Evolutionary conservation across 2,113 vertebrate species (phyloP).

Genomic region (Scortum barcoo): DNA sequence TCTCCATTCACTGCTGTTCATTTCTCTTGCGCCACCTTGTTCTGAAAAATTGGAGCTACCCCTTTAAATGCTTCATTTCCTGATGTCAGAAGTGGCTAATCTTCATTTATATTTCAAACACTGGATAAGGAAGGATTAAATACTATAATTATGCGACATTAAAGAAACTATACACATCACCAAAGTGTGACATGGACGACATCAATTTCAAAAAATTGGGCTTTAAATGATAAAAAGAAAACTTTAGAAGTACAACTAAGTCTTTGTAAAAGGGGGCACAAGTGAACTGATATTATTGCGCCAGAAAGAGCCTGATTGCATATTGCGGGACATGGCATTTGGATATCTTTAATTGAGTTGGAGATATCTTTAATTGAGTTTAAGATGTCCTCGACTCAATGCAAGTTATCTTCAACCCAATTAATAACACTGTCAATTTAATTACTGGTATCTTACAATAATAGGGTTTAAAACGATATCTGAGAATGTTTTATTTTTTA

Average conservation of each 20-base stretch:
- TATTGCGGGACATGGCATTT: slow-evolving; percentile 82
- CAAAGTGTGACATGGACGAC: slow-evolving; percentile 67
- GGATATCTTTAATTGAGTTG: slow-evolving; percentile 87
- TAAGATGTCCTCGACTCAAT: slow-evolving; percentile 87
- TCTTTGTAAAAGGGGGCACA: slow-evolving; percentile 76
- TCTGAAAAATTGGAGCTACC: background rate
- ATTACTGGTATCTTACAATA: slow-evolving; percentile 88
- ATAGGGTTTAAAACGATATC: slow-evolving; percentile 85
- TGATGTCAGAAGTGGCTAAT: slow-evolving; percentile 64
- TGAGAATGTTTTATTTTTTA: slow-evolving; percentile 83
- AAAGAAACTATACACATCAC: slow-evolving; percentile 67
- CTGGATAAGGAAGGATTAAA: slow-evolving; percentile 79
- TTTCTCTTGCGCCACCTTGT: background rate
- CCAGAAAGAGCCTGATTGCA: slow-evolving; percentile 79
- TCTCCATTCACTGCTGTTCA: background rate
- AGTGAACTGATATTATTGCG: slow-evolving; percentile 79
- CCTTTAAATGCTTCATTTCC: slow-evolving; percentile 53
- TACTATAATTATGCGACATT: slow-evolving; percentile 73
- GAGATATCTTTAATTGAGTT: slow-evolving; percentile 89
- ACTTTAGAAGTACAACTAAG: slow-evolving; percentile 77
- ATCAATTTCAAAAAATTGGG: slow-evolving; percentile 72
- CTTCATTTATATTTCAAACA: slow-evolving; percentile 74
- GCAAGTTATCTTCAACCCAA: slow-evolving; percentile 87
- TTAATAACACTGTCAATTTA: slow-evolving; percentile 88
- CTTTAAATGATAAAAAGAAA: slow-evolving; percentile 82